Percentiles rank a stretch among this genome's conserved stretches.
Evolutionary conservation across 2,113 vertebrate genomes (phyloP).

Genomic region (Galemys pyrenaicus): DNA sequence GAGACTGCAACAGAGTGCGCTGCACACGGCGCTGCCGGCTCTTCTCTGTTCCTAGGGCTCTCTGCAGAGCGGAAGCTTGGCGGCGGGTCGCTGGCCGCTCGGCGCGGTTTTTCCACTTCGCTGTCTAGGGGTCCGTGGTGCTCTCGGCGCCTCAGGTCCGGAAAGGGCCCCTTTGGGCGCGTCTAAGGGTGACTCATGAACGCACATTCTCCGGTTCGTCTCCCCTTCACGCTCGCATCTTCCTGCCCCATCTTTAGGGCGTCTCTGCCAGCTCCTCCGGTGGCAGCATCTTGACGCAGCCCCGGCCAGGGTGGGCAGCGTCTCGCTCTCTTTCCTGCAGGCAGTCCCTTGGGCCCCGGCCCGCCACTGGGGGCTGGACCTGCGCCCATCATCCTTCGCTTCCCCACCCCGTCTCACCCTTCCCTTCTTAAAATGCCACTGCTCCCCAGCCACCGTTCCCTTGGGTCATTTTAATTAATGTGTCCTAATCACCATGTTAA

Average conservation of each 20-base stretch:
- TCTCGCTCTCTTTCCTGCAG: no score
- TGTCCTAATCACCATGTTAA: conserved; percentile 59
- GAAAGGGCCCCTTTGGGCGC: accelerated
- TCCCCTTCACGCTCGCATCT: neutral
- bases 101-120: accelerated
- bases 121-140: neutral
- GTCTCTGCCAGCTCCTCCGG: no score
- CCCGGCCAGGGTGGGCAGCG: no score
- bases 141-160: neutral
- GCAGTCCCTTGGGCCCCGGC: no score
- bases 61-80: neutral
- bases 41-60: neutral
- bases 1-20: neutral
- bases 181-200: accelerated
- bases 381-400: accelerated
- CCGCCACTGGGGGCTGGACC: no score
- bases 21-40: neutral
- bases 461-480: conserved; percentile 57
- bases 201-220: no score
- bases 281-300: accelerated
- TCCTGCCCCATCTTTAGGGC: no score
- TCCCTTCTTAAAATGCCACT: accelerated
- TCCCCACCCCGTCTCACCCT: accelerated
- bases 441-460: neutral
- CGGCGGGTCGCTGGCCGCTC: neutral